Base-by-base conservation (phyloP, 64 coral and sea anemone genomes). In the Astreopora myriophthalma region DNA sequence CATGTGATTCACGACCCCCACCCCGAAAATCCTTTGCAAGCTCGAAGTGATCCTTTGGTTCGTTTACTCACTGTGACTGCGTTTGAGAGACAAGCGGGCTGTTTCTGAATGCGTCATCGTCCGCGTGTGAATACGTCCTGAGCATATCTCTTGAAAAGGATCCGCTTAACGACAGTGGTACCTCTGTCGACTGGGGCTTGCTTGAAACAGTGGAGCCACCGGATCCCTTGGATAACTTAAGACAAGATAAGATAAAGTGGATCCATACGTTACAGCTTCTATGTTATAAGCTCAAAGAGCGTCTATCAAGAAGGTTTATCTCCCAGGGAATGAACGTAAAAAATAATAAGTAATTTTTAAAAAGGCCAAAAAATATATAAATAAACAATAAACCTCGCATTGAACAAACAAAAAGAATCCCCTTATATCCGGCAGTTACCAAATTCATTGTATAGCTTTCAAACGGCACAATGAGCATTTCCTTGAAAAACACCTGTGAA, bases 101-200 rank as follows among this genome's bases (percentile, higher is more conserved):
- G 19, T 90, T 93, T 23, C 94, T 92, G 22, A 95, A 93, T 31
- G 80, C 23, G 62, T 95, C 94, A 88, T 99, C 97, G 17, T 99
- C 97, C 17, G 88, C 88, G 28, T 85, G 89, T 3, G 97, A 99
- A 48, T 93, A 99, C 1, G 97, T 86, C 27, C 97, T 85, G 17
- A 99, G 74, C 58, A 99, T 55, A 30, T 93, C 97, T 69, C 91
- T 95, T 3, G 97, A 90, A 30, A 90, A 95, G 16, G 97, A 93
- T 13, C 89, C 72, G 73, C 89, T 98, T 44, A 89, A 74, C 6
- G 96, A 73, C 48, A 89, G 30, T 11, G 75, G 85, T 8, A 90
- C 37, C 6, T 87, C 87, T 48, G 93, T 32, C 5, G 52, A 64
- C 33, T 37, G 57, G 11, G 55, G 8, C 57, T 64, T 61, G 51